Conservation (phyloP, 2,888 invertebrate genomes). For the Tillus elongatus region DNA sequence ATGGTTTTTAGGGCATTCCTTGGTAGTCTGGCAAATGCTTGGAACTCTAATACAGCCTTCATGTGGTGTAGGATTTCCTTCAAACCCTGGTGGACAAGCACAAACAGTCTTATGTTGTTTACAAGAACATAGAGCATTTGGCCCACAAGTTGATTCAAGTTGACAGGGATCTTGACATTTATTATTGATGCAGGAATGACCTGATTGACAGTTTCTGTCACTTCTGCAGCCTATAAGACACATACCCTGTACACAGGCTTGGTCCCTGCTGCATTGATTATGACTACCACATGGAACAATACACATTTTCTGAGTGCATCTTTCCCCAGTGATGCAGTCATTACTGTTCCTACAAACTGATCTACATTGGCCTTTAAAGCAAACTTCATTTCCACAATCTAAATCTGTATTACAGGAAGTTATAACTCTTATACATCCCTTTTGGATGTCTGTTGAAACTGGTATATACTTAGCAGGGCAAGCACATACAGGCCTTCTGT, state of each 20-base stretch:
- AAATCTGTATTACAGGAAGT: constrained; percentile 58
- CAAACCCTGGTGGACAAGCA: constrained; percentile 75
- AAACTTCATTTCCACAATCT: constrained; percentile 72
- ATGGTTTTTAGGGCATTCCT: constrained; percentile 67
- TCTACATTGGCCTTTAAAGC: constrained; percentile 75
- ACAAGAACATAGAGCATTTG: constrained; percentile 73
- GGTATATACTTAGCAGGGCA: constrained; percentile 70
- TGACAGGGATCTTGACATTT: constrained; percentile 79
- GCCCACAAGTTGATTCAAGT: constrained; percentile 66
- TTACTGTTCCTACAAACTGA: constrained; percentile 65
- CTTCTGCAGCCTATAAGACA: constrained; percentile 78
- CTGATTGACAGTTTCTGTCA: constrained; percentile 67
- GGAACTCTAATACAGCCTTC: constrained; percentile 82
- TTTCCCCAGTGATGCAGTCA: constrained; percentile 73
- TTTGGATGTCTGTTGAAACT: constrained; percentile 49
- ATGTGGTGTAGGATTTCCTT: constrained; percentile 77
- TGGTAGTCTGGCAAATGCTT: constrained; percentile 55
- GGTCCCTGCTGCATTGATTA: constrained; percentile 66
- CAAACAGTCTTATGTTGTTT: constrained; percentile 67
- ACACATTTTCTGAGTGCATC: constrained; percentile 70
- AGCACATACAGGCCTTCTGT: constrained; percentile 67
- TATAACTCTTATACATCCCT: constrained; percentile 65
- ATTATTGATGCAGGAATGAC: constrained; percentile 74
- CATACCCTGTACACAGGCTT: constrained; percentile 72
- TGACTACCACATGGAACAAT: constrained; percentile 71